These are phyloP conservation scores for Micromussa lordhowensis DNA, from an alignment of 92 coral and sea anemone genomes.

Conservation along the genomic window DNA sequence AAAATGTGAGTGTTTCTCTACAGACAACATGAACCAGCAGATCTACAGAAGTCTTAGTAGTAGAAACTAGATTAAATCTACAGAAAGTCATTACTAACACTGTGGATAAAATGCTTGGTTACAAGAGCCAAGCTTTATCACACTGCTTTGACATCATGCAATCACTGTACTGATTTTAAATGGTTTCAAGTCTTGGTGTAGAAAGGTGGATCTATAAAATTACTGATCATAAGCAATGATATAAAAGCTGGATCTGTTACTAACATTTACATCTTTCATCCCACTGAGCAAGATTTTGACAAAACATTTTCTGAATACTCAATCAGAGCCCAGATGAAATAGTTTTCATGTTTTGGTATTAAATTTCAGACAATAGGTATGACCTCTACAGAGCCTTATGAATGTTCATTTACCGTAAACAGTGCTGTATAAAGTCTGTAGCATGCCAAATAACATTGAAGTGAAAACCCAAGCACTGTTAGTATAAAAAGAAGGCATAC, in stretches of 20 bases:
- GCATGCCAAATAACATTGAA: not conserved
- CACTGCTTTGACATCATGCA: slow-evolving; percentile 26
- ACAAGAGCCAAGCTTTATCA: not conserved
- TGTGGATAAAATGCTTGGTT: slow-evolving; percentile 5
- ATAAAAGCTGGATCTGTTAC: not conserved
- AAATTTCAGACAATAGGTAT: slow-evolving; percentile 41
- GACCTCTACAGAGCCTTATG: slow-evolving; percentile 5
- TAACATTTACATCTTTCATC: not conserved
- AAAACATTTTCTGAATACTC: slow-evolving; percentile 1
- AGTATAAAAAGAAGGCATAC: not conserved
- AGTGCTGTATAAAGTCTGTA: not conserved
- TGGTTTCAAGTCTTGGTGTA: not conserved
- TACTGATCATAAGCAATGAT: not conserved
- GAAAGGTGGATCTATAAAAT: not conserved
- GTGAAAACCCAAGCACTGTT: not conserved
- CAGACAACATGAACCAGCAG: not conserved
- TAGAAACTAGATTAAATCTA: not conserved
- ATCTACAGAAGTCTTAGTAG: not conserved
- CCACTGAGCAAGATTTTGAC: not conserved
- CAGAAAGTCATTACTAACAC: not conserved
- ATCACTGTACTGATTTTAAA: slow-evolving; percentile 5
- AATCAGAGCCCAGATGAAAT: slow-evolving; percentile 4
- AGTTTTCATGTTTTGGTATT: slow-evolving; percentile 39
- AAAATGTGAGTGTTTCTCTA: not conserved
- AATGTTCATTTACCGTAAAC: slow-evolving; percentile 26